Percentiles rank a stretch among this genome's conserved stretches.
These are phyloP conservation scores for Chelonia mydas DNA, from an alignment of 2,797 vertebrate species.

Conservation along the genomic window DNA sequence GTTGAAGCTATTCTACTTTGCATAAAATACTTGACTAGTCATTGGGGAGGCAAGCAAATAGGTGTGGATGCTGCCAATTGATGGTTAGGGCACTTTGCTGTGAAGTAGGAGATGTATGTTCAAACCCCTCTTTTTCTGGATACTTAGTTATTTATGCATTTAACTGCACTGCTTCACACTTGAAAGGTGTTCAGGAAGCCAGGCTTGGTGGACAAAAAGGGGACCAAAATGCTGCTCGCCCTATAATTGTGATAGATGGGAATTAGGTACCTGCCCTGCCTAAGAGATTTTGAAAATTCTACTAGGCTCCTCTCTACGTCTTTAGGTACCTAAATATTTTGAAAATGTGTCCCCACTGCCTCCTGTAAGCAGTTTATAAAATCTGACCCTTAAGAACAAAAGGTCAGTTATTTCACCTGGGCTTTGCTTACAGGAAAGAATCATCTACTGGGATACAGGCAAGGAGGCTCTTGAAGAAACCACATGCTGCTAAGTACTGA, in stretches of 20 bases:
- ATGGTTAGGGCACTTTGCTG: neutral
- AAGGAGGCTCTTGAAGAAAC: neutral
- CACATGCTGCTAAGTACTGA: accelerated
- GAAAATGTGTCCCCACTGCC: neutral
- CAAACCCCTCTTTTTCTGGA: neutral
- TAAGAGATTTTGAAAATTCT: neutral
- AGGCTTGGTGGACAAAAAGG: neutral
- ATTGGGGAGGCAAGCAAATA: neutral
- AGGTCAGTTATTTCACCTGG: neutral
- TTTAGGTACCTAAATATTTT: neutral
- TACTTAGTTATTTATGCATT: neutral
- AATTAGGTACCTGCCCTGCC: neutral
- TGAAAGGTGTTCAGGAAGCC: neutral
- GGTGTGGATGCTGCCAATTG: neutral
- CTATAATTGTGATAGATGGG: neutral
- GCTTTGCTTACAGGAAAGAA: neutral
- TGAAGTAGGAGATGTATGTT: neutral
- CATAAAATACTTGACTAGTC: neutral
- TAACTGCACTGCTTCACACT: neutral
- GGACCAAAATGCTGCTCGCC: neutral
- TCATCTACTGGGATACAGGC: accelerated
- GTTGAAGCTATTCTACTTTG: neutral
- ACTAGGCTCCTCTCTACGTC: neutral
- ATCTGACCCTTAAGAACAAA: neutral
- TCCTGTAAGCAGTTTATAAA: neutral